Base-by-base conservation (phyloP, 2,797 vertebrate species). In the Ceryle rudis region DNA sequence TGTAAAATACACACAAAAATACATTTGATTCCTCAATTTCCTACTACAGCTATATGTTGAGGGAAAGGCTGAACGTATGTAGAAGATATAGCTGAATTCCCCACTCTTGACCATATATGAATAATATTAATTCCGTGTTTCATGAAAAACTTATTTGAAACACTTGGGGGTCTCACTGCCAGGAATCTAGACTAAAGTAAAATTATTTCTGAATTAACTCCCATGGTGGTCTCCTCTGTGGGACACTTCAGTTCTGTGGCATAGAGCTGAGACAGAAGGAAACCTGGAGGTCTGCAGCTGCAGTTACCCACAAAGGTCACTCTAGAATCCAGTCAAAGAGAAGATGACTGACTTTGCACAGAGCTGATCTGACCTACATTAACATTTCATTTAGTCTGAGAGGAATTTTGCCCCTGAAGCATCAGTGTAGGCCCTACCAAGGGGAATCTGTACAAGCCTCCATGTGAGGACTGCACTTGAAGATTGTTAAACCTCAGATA, bases 221-320 rank as follows among this genome's bases (percentile, higher is more conserved):
- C 10, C 10, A 4, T 33, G 14, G 12, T 25, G 12, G 8, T 44
- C 11, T 72, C 6, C 25, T 54, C 14, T 57, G 51, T 44, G 46
- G 28, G 19, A 62, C 5, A 62, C 5, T 23, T 70, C 55, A 26
- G 37, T 14, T 72, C 14, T 33, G 20, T 28, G 28, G 10, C 64
- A 83, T 8, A 44, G 46, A 65, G 17, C 37, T 23, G n/a, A 69
- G 22, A 46, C 6, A 14, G 19, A 6, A 74, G 35, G 31, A 75
- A 14, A 1, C 8, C 7, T 31, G 3, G 39, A 35, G n/a, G 9
- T 55, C 35, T 87, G n/a, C 26, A 64, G 4, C 37, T 62, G 47
- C 33, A 58, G 15, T 9, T 28, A 26, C 10, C 9, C 11, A 1
- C 0, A 1, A 26, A 28, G 23, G 10, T 66, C 20, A 26, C 41